Evolutionary conservation across 1,140 invertebrate genomes (phyloP).

Genomic region (Solenopsis invicta): DNA sequence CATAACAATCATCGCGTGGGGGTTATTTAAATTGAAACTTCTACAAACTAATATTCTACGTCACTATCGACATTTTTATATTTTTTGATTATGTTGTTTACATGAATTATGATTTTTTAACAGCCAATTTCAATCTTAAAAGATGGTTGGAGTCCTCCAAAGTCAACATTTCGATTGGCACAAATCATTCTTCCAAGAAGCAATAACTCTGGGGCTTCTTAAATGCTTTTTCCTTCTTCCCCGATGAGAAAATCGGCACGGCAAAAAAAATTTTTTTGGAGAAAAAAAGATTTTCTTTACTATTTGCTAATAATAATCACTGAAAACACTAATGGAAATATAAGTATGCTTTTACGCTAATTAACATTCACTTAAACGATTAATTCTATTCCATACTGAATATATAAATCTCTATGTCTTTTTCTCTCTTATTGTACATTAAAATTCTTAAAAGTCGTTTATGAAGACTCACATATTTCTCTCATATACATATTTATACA

Average conservation of each 20-base stretch:
- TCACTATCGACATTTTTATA: background rate
- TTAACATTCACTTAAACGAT: conserved; percentile 38
- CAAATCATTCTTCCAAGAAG: conserved; percentile 60
- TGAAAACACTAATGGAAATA: conserved; percentile 53
- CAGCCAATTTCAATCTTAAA: conserved; percentile 47
- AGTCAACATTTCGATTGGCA: conserved; percentile 41
- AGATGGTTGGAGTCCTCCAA: conserved; percentile 49
- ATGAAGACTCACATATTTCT: background rate
- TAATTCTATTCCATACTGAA: background rate
- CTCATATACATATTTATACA: background rate
- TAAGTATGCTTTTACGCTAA: conserved; percentile 52
- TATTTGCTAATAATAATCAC: conserved; percentile 45
- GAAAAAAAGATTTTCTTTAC: conserved; percentile 45
- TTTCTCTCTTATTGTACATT: background rate
- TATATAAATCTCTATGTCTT: background rate
- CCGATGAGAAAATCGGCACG: conserved; percentile 18
- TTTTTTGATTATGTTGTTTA: conserved; percentile 38
- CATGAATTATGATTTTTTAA: conserved; percentile 51
- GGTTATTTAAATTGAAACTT: background rate
- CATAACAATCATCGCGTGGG: background rate
- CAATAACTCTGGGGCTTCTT: conserved; percentile 37
- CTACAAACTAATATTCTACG: background rate
- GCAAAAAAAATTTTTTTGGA: conserved; percentile 47
- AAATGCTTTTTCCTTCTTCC: conserved; percentile 14
- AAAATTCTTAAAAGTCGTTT: conserved; percentile 27